Evolutionary conservation across 2,797 vertebrate genomes (phyloP).

Genomic region (Okamejei kenojei): DNA sequence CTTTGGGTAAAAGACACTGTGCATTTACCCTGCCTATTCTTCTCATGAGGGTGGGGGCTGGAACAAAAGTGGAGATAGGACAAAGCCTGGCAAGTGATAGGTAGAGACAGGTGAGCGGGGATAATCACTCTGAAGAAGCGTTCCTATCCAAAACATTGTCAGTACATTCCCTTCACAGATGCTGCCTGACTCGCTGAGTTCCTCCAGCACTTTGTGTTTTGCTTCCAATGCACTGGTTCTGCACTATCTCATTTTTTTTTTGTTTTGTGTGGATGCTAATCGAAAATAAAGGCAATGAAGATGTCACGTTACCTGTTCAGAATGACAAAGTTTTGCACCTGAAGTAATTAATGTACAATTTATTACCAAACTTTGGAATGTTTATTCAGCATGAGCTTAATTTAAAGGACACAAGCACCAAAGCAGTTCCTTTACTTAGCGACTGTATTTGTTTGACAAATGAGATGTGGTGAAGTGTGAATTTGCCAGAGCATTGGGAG

Average conservation of each 20-base stretch:
- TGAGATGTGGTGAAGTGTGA: not conserved
- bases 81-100: too few species aligned
- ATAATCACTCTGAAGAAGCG: too few species aligned
- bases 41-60: too few species aligned
- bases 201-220: not conserved
- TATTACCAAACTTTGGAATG: not conserved
- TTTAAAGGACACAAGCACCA: not conserved
- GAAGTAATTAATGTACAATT: not conserved
- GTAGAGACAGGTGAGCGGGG: too few species aligned
- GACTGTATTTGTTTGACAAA: constrained; percentile 31
- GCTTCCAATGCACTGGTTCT: not conserved
- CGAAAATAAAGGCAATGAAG: not conserved
- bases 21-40: too few species aligned
- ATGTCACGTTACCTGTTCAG: not conserved
- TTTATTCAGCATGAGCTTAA: not conserved
- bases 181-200: too few species aligned
- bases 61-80: too few species aligned
- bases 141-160: too few species aligned
- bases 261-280: not conserved
- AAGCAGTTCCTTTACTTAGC: not conserved
- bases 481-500: not conserved
- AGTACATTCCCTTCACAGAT: too few species aligned
- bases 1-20: too few species aligned
- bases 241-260: too few species aligned
- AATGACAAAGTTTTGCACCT: not conserved